Evolutionary conservation across 2,888 invertebrate genomes (phyloP), one percentile per base, ranked within the genome.

Genomic region (Drosophila merina): DNA sequence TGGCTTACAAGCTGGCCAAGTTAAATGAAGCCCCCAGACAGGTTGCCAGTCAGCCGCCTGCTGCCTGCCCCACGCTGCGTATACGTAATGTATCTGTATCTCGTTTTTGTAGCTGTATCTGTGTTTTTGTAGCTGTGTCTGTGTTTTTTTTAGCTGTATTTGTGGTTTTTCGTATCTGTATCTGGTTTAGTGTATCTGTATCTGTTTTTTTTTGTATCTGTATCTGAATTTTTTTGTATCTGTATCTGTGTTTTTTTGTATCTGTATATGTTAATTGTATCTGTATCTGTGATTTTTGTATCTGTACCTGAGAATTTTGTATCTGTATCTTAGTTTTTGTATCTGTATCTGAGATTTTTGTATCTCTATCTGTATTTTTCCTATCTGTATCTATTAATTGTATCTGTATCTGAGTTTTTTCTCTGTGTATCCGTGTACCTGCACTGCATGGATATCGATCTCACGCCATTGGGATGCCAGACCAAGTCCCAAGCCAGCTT

Each of bases 391-490:
- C 20, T 20, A 2, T 20, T 1, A 20, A 20, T 20, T 20, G 20
- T 20, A 20, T 20, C 20, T 20, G 20, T 20, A 20, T 20, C 2
- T 20, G 20, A 20, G 20, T 20, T 20, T 20, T 20, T 20, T 20
- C 20, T 20, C 20, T 20, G 57, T 28, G 26, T 25, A 50, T 12
- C 20, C 14, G 33, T 7, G 48, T 49, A 44, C 62, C 31, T 44
- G 64, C 36, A 36, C 67, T 10, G 51, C 68, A 51, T 57, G 64
- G 64, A 51, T 60, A 70, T 69, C 59, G 70, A 67, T 67, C 57
- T 51, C 50, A 69, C 50, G 69, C 70, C 58, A 58, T 57, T 69
- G 60, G 49, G 60, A 59, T 75, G 76, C 67, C 67, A 48, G 51
- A 45, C 50, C 44, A 10, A 8, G 7, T 8, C 14, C 28, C 45